Evolutionary conservation across 92 coral and sea anemone genomes (phyloP).

Genomic region (Plumapathes pennacea): DNA sequence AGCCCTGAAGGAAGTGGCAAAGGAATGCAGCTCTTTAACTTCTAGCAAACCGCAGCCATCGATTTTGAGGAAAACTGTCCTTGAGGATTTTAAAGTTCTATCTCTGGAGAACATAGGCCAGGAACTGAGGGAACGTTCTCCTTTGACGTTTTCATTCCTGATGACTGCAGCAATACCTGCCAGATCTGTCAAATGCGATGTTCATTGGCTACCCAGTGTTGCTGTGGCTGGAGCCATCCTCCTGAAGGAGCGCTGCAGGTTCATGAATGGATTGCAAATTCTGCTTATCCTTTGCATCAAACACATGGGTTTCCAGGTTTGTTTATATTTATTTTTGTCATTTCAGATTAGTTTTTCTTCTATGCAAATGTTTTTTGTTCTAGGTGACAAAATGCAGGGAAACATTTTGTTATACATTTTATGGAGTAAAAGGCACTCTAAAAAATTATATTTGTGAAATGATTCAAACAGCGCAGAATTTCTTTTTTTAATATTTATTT

Average conservation of each 20-base stretch:
- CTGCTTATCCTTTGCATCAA: constrained; percentile 25
- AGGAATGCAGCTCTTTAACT: constrained; percentile 24
- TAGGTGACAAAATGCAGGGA: too few species aligned
- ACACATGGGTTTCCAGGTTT: constrained; percentile 38
- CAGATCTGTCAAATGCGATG: background rate
- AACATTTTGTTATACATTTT: too few species aligned
- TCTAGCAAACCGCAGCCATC: constrained; percentile 33
- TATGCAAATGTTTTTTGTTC: too few species aligned
- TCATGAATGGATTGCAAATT: constrained; percentile 28
- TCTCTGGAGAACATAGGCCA: constrained; percentile 10
- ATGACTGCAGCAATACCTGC: constrained; percentile 34
- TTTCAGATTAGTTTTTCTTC: too few species aligned
- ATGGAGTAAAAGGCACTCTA: too few species aligned
- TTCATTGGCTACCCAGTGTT: constrained; percentile 39
- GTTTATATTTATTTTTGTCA: too few species aligned
- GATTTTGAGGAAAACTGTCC: constrained; percentile 19
- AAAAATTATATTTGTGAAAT: too few species aligned
- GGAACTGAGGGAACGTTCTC: constrained; percentile 16
- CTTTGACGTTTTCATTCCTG: constrained; percentile 33
- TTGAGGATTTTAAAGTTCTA: constrained; percentile 18
- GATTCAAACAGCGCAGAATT: too few species aligned
- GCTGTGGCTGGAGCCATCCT: constrained; percentile 38
- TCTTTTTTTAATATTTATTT: too few species aligned
- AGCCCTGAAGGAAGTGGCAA: constrained; percentile 6
- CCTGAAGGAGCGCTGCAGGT: constrained; percentile 21